A percentile compares a stretch with the other conserved stretches of the same genome.
These are phyloP conservation scores for Astreopora myriophthalma DNA, from an alignment of 64 coral and sea anemone genomes.

Conservation along the genomic window DNA sequence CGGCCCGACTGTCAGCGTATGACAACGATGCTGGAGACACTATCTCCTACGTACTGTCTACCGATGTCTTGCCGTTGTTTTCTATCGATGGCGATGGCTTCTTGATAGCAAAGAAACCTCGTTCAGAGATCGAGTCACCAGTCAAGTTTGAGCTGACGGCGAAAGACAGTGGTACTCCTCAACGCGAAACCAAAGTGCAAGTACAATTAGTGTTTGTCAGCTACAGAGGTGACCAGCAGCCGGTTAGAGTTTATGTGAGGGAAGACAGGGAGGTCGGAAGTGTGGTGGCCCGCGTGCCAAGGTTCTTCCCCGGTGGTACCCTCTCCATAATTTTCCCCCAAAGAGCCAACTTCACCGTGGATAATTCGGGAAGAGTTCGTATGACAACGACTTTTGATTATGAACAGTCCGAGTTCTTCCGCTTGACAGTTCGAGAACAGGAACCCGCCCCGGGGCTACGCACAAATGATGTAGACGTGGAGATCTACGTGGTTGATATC, in stretches of 20 bases:
- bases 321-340: conserved; percentile 74
- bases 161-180: conserved; percentile 60
- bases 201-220: conserved; percentile 69
- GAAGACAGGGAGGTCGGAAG: conserved; percentile 64
- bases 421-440: conserved; percentile 74
- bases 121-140: conserved; percentile 6
- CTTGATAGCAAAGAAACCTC: conserved; percentile 62
- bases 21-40: conserved; percentile 66
- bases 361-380: conserved; percentile 66
- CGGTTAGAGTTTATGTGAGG: conserved; percentile 66
- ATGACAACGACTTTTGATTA: conserved; percentile 72
- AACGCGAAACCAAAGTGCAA: conserved; percentile 35
- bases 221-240: conserved; percentile 70
- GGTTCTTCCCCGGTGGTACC: conserved; percentile 72
- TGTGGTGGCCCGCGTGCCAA: conserved; percentile 74
- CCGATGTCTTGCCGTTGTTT: conserved; percentile 36
- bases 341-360: conserved; percentile 73
- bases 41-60: conserved; percentile 53
- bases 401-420: conserved; percentile 52
- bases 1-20: conserved; percentile 30
- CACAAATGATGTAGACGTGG: conserved; percentile 76
- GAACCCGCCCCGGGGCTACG: conserved; percentile 13
- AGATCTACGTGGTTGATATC: conserved; percentile 80
- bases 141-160: conserved; percentile 69
- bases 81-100: conserved; percentile 49